These are phyloP conservation scores for Drosophila athabasca DNA, from an alignment of 1,140 invertebrate species.

Conservation along the genomic window DNA sequence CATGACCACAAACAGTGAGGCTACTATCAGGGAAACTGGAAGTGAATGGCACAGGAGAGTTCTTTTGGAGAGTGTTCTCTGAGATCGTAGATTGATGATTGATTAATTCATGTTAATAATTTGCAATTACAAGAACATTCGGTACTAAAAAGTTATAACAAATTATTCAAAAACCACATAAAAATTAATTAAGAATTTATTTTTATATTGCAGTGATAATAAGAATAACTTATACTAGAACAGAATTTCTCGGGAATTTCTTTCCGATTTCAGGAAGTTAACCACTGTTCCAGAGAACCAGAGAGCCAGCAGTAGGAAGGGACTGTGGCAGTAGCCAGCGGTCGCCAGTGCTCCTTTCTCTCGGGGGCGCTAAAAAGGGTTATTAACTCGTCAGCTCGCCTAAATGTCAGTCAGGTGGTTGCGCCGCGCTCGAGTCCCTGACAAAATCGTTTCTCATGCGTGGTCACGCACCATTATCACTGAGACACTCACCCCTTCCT, in stretches of 20 bases:
- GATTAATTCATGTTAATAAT: too few species aligned
- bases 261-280: too few species aligned
- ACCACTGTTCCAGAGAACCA: constrained; percentile 14
- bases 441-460: constrained; percentile 81
- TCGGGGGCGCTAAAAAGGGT: constrained; percentile 78
- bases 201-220: too few species aligned
- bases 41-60: background rate
- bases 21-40: background rate
- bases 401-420: constrained; percentile 77
- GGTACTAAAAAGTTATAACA: too few species aligned
- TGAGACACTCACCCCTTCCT: background rate
- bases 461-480: constrained; percentile 83
- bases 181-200: too few species aligned
- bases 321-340: background rate
- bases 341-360: constrained; percentile 21
- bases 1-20: background rate
- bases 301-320: background rate
- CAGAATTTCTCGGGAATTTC: too few species aligned
- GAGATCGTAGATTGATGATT: too few species aligned
- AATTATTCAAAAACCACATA: too few species aligned
- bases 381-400: constrained; percentile 82
- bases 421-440: constrained; percentile 48
- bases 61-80: too few species aligned
- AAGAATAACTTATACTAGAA: too few species aligned
- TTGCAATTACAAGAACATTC: too few species aligned